Evolutionary conservation across 2,797 vertebrate genomes (phyloP), one percentile per base, ranked within the genome.

Genomic region (Parotocinclus haroldoi): DNA sequence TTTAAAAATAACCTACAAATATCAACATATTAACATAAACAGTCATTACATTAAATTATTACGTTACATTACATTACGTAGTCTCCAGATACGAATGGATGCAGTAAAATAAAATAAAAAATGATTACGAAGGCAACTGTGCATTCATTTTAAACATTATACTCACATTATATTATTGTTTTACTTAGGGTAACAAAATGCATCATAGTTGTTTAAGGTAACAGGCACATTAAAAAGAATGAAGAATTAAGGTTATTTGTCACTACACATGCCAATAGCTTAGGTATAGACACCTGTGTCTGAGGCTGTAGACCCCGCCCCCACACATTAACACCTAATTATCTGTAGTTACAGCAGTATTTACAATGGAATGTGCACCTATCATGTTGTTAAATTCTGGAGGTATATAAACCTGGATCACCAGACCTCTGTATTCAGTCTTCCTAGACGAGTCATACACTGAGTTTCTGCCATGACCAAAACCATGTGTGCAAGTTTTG

Each of bases 311-410:
- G 39, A 37, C 16, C 0, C 55, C 57, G 42, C 69, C 69, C 69
- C 69, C 63, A 52, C 57, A 50, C 6, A 36, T 71, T 71, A 66
- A 55, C 69, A 55, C 63, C 69, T 71, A 36, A 58, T 67, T 27
- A 42, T 14, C 51, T 17, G 11, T 14, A 49, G 5, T 51, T 61
- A 72, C 36, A 44, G 18, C 51, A 18, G 44, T 55, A 37, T 4
- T 66, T 50, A 44, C 12, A 40, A 3, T 55, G 55, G 50, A 50
- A 61, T 51, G 63, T 7, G 11, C 9, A 16, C 10, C 6, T 13
- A 40, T 55, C 18, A 37, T 50, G n/a, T 39, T 5, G 1, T 50
- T 49, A 42, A 38, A 36, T 52, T 7, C 57, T 7, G 10, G 9
- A 27, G 39, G 13, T 14, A 56, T 50, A 60, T 66, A 61, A 72